Conservation (phyloP, 2,888 invertebrate genomes). For the Acanthoscelides obtectus region DNA sequence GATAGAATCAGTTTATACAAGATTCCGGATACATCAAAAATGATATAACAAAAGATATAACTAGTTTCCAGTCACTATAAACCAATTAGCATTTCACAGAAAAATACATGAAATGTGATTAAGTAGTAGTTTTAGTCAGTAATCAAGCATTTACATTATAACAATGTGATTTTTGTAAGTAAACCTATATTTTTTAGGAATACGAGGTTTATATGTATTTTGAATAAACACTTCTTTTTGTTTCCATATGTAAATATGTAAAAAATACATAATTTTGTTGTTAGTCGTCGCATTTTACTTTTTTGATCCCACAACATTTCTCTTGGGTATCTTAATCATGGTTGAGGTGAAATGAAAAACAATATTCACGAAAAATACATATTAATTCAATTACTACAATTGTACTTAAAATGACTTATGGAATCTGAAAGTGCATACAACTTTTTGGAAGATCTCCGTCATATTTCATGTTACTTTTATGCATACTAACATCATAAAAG, state of each 20-base stretch:
- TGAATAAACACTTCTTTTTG: constrained; percentile 14
- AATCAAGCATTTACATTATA: constrained; percentile 4
- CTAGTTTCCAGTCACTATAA: not conserved
- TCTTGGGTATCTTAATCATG: too few species aligned
- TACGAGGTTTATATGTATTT: constrained; percentile 13
- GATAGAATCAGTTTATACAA: too few species aligned
- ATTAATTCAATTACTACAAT: not conserved
- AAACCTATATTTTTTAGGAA: constrained; percentile 12
- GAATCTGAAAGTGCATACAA: not conserved
- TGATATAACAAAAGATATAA: not conserved
- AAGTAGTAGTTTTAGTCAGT: not conserved
- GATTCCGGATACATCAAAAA: not conserved
- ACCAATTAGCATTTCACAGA: constrained; percentile 6
- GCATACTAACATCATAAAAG: too few species aligned
- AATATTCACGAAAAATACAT: not conserved
- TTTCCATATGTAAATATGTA: constrained; percentile 26
- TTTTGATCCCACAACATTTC: not conserved
- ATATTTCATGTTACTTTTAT: too few species aligned
- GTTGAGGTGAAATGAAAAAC: not conserved
- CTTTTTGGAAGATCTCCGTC: not conserved
- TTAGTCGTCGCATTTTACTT: constrained; percentile 4
- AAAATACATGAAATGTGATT: constrained; percentile 6
- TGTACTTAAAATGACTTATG: not conserved
- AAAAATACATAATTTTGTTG: constrained; percentile 24
- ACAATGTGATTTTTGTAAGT: constrained; percentile 16